These are phyloP conservation scores for Marmota monax DNA, from an alignment of 2,113 vertebrate species.

Conservation along the genomic window DNA sequence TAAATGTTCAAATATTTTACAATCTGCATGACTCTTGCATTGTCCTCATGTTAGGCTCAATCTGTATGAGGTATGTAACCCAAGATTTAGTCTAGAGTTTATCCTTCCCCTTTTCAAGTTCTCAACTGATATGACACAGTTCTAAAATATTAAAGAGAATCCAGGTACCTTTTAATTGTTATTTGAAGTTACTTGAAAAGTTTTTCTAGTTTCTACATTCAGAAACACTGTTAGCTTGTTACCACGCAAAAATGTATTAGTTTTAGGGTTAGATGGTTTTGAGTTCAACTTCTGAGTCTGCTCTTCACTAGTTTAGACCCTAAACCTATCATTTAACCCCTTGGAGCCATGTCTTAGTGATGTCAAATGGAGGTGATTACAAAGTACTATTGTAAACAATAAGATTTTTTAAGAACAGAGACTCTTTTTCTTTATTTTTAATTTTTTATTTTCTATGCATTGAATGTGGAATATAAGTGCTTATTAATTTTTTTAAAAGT, in stretches of 20 bases:
- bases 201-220: neutral
- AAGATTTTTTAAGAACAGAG: neutral
- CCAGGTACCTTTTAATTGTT: neutral
- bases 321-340: neutral
- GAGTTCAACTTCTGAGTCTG: neutral
- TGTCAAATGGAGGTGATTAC: neutral
- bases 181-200: slow-evolving; percentile 24
- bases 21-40: neutral
- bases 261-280: neutral
- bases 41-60: neutral
- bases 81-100: slow-evolving; percentile 58
- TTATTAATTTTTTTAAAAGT: slow-evolving; percentile 33
- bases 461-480: neutral
- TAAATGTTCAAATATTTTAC: neutral
- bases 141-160: slow-evolving; percentile 50
- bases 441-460: slow-evolving; percentile 40
- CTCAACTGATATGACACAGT: neutral
- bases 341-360: neutral
- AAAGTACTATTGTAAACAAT: neutral
- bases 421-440: slow-evolving; percentile 17
- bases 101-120: slow-evolving; percentile 47
- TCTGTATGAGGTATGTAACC: slow-evolving; percentile 1
- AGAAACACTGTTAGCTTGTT: neutral
- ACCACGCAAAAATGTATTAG: neutral
- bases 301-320: neutral